Conservation (phyloP, 2,113 vertebrate species). For the Cebus imitator region DNA sequence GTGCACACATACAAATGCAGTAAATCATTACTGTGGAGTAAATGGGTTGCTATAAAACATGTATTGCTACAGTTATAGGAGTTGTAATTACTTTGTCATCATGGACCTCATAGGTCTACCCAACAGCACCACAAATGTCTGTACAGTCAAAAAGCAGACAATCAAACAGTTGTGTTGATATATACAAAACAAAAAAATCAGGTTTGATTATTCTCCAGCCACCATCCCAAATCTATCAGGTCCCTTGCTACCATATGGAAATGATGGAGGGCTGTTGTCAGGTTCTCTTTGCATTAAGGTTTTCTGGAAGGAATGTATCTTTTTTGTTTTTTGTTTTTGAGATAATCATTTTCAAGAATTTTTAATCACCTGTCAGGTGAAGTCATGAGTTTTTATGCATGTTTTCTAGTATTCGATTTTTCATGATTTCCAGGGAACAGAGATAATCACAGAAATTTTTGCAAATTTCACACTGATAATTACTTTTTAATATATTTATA, state of each 20-base stretch:
- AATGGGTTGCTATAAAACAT: conserved; percentile 67
- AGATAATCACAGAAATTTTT: conserved; percentile 35
- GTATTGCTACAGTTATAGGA: conserved; percentile 28
- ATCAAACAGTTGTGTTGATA: background rate
- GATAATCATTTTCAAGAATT: conserved; percentile 15
- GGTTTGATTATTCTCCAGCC: background rate
- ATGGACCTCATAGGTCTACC: background rate
- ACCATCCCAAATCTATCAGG: background rate
- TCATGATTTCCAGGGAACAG: conserved; percentile 23
- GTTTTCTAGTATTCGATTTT: conserved; percentile 38
- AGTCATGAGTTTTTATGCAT: conserved; percentile 21
- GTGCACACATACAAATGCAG: conserved; percentile 47
- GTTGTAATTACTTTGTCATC: conserved; percentile 33
- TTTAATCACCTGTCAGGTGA: conserved; percentile 26
- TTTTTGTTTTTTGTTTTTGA: background rate
- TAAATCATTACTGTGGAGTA: conserved; percentile 66
- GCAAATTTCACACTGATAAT: conserved; percentile 34
- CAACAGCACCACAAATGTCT: background rate
- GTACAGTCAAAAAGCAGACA: background rate
- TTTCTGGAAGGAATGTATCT: background rate
- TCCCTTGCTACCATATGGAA: background rate
- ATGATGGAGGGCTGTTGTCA: background rate
- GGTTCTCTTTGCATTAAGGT: background rate
- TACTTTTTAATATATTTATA: conserved; percentile 57
- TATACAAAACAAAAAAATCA: background rate